Evolutionary conservation across 2,888 invertebrate species (phyloP).

Genomic region (Drosophila affinis): DNA sequence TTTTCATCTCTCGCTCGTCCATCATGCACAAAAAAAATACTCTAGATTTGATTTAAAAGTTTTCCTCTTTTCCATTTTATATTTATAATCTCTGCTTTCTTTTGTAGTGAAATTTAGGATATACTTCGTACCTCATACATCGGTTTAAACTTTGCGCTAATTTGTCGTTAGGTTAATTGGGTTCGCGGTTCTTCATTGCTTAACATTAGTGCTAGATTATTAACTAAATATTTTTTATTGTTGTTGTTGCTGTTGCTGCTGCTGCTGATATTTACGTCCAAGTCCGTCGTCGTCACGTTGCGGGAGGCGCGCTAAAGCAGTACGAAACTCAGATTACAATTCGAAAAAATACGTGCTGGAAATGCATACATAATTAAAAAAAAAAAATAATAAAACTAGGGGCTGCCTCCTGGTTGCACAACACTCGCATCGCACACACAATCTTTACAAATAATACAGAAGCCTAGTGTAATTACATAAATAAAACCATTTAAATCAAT

Average conservation of each 20-base stretch:
- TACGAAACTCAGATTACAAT: slow-evolving; percentile 38
- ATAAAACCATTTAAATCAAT: slow-evolving; percentile 70
- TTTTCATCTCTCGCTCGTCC: slow-evolving; percentile 33
- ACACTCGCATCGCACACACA: slow-evolving; percentile 50
- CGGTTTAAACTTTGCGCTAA: slow-evolving; percentile 69
- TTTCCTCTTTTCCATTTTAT: slow-evolving; percentile 26
- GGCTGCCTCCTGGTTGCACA: slow-evolving; percentile 62
- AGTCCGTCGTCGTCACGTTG: slow-evolving; percentile 25
- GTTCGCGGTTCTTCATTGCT: slow-evolving; percentile 60
- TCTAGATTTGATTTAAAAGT: slow-evolving; percentile 71
- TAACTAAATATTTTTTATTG: slow-evolving; percentile 65
- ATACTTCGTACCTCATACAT: slow-evolving; percentile 49
- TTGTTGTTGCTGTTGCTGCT: slow-evolving; percentile 38
- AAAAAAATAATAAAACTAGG: slow-evolving; percentile 56
- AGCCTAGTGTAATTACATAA: slow-evolving; percentile 75
- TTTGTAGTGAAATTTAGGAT: slow-evolving; percentile 73
- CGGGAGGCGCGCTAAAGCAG: slow-evolving; percentile 49
- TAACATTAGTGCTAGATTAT: slow-evolving; percentile 77
- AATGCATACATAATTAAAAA: slow-evolving; percentile 49
- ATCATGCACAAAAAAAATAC: slow-evolving; percentile 73
- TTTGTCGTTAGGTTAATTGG: slow-evolving; percentile 41
- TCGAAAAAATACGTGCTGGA: slow-evolving; percentile 41
- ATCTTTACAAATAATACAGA: slow-evolving; percentile 69
- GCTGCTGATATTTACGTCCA: slow-evolving; percentile 48
- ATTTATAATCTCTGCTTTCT: slow-evolving; percentile 53